Conservation (phyloP, 2,113 vertebrate genomes). For the Hypomesus transpacificus region DNA sequence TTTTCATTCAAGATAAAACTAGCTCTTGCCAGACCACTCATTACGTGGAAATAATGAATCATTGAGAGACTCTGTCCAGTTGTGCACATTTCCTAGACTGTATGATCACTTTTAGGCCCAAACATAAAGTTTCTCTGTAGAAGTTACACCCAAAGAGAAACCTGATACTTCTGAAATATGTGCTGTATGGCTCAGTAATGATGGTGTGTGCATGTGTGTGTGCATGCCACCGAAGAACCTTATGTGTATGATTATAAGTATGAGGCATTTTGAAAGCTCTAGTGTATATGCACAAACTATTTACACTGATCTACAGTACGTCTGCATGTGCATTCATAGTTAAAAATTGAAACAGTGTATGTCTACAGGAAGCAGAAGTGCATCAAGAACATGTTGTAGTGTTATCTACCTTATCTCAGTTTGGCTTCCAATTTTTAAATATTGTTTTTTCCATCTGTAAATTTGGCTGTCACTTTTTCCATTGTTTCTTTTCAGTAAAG, state of each 20-base stretch:
- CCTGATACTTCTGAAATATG: conserved; percentile 42
- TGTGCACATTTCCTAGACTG: conserved; percentile 40
- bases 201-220: conserved; percentile 31
- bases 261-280: not conserved
- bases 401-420: conserved; percentile 64
- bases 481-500: conserved; percentile 76
- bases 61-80: conserved; percentile 46
- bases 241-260: conserved; percentile 7
- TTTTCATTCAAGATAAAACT: conserved; percentile 67
- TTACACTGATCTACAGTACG: no score
- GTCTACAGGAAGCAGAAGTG: conserved; percentile 5
- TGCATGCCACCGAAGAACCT: not conserved
- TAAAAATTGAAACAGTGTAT: not conserved
- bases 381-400: conserved; percentile 49
- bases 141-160: conserved; percentile 39
- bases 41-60: conserved; percentile 67
- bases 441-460: conserved; percentile 75
- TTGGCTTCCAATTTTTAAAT: conserved; percentile 80
- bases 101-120: conserved; percentile 40
- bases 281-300: not conserved
- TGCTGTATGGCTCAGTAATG: conserved; percentile 23
- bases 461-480: conserved; percentile 74
- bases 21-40: conserved; percentile 59
- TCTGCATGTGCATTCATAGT: not conserved
- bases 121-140: conserved; percentile 47